Percentiles rank a stretch among this genome's conserved stretches.
Conservation (phyloP, 2,888 invertebrate genomes). For the Drosophila picticornis region DNA sequence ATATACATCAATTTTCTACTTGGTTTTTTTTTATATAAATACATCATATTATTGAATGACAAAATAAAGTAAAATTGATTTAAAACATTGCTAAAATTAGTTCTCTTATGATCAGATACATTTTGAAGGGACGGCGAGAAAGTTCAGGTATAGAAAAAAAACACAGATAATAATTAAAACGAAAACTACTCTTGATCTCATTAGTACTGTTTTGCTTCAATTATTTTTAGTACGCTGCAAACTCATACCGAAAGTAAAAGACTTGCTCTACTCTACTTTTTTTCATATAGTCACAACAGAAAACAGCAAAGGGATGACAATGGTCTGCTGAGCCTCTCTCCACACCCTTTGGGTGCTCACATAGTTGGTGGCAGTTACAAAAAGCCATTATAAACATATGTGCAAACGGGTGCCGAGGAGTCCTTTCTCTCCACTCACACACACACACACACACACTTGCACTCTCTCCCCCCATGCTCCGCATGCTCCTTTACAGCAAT, state of each 20-base stretch:
- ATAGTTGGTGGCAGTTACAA: constrained; percentile 68
- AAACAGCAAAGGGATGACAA: constrained; percentile 32
- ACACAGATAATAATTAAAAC: no score
- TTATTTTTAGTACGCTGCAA: neutral
- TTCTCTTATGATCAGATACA: neutral
- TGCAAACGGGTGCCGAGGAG: constrained; percentile 36
- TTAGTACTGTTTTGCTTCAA: neutral
- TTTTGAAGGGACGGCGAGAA: no score
- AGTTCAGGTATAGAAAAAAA: no score
- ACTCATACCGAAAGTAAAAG: no score
- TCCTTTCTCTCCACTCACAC: neutral
- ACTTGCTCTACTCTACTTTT: constrained; percentile 23
- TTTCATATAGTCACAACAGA: constrained; percentile 6
- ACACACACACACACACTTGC: neutral
- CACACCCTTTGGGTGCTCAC: constrained; percentile 15
- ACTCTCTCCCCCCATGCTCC: neutral
- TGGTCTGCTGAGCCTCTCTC: constrained; percentile 6
- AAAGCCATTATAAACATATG: constrained; percentile 78
- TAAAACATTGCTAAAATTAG: neutral
- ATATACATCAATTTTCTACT: fast-evolving
- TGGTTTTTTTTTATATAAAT: neutral
- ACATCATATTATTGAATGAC: neutral
- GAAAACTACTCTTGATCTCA: neutral
- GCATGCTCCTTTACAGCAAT: constrained; percentile 22
- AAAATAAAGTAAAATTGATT: no score